Base-by-base conservation (phyloP, 1,140 invertebrate genomes). In the Drosophila equinoxialis region DNA sequence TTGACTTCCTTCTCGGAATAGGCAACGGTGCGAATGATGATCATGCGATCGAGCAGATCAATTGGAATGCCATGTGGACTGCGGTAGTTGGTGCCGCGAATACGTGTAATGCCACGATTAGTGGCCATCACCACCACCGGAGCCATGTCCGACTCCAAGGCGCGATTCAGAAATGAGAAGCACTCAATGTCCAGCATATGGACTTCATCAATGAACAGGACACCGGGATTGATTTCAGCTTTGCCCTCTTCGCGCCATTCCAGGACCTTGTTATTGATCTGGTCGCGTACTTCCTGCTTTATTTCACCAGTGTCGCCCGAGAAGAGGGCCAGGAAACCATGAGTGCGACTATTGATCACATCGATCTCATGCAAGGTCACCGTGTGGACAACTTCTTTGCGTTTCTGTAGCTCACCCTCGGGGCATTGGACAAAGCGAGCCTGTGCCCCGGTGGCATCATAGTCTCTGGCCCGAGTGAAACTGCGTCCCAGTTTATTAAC, bases 171-270 rank as follows among this genome's bases (percentile, higher is more conserved):
- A 92, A 98, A 99, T 1, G 98, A 99, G 93, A 99, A 99, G 91
- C 98, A 99, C 92, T 99, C 98, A 59, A 99, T 98, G 86, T 99
- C 99, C 71, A 99, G 93, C 98, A 99, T 99, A 90, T 99, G 99
- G 0, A 98, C 98, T 93, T 98, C 97, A 81, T 98, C 97, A 81
- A 98, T 96, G 79, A 98, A 98, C 0, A 98, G 93, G 11, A 98
- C 98, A 1, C 98, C 98, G 0, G 98, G 98, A 73, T 99, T 97
- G 81, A 99, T 99, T 93, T 99, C 98, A 0, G 99, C 98, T 92
- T 99, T 99, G 1, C 98, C 98, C 93, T 99, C 99, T 93, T 99
- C 99, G 59, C 98, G 94, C 99, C 99, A 99, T 93, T 99, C 99
- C 0, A 97, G 96, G 6, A 99, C 97, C 93, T 99, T 99, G n/a